Conservation (phyloP, 2,888 invertebrate species). For the Atherix ibis region DNA sequence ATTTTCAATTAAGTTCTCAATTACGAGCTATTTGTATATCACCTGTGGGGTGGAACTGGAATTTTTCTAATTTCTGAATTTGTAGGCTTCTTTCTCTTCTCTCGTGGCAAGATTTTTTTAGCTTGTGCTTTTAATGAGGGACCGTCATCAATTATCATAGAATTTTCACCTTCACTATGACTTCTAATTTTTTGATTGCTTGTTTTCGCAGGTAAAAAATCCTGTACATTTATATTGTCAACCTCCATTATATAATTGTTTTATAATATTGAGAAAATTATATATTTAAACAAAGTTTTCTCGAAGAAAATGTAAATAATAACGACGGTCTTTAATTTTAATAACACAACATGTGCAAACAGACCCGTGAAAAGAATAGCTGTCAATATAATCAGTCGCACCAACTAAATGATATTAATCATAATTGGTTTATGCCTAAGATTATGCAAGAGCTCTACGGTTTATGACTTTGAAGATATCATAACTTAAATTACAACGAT, state of each 20-base stretch:
- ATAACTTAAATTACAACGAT: no score
- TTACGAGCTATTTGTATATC: slow-evolving; percentile 11
- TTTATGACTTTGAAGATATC: no score
- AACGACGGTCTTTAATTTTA: no score
- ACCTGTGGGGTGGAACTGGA: slow-evolving; percentile 79
- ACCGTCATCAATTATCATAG: slow-evolving; percentile 51
- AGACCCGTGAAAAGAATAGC: no score
- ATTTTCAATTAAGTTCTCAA: neutral
- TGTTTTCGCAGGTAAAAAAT: slow-evolving; percentile 17
- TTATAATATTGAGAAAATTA: no score
- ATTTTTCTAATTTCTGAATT: slow-evolving; percentile 52
- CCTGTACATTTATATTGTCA: slow-evolving; percentile 24
- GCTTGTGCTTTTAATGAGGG: slow-evolving; percentile 44
- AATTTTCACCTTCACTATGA: slow-evolving; percentile 31
- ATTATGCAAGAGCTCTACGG: no score
- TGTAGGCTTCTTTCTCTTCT: slow-evolving; percentile 36
- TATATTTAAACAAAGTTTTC: no score
- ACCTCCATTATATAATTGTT: slow-evolving; percentile 23
- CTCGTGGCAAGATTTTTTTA: slow-evolving; percentile 30
- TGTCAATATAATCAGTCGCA: no score
- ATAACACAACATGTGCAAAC: no score
- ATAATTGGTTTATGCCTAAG: no score
- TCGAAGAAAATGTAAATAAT: no score
- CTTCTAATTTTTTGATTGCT: slow-evolving; percentile 22
- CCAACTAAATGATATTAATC: no score